phyloP scores from a whole-genome alignment of 1,140 invertebrate genomes.

The Pogonognathellus flavescens region DNA sequence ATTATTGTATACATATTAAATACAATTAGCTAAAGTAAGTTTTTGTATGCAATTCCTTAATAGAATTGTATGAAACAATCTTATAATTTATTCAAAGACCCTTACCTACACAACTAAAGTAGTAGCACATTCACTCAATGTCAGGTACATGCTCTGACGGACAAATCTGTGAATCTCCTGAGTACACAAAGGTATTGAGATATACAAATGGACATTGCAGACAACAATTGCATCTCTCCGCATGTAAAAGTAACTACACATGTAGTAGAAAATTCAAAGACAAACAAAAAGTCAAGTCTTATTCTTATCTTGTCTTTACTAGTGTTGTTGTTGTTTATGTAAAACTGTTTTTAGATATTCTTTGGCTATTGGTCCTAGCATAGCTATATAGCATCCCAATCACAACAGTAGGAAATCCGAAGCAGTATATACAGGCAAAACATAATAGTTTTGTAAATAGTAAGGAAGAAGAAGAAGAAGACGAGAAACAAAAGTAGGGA shows the following conservation, averaged over 20 bases:
- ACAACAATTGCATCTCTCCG: background rate
- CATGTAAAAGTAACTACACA: background rate
- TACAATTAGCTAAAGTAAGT: too few relatives aligned
- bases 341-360: background rate
- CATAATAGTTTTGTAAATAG: background rate
- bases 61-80: too few relatives aligned
- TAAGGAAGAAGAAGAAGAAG: too few relatives aligned
- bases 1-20: too few relatives aligned
- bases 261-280: background rate
- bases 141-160: background rate
- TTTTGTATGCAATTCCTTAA: too few relatives aligned
- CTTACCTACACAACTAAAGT: too few relatives aligned
- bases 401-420: background rate
- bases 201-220: background rate
- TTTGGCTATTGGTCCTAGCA: background rate
- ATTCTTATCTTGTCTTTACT: background rate
- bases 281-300: background rate
- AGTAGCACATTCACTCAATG: too few relatives aligned
- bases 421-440: background rate
- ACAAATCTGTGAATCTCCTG: background rate
- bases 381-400: background rate
- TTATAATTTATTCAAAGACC: too few relatives aligned
- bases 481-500: too few relatives aligned
- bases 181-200: background rate
- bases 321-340: constrained; percentile 2